phyloP scores from a whole-genome alignment of 1,140 invertebrate genomes.

The Drosophila rhopaloa region DNA sequence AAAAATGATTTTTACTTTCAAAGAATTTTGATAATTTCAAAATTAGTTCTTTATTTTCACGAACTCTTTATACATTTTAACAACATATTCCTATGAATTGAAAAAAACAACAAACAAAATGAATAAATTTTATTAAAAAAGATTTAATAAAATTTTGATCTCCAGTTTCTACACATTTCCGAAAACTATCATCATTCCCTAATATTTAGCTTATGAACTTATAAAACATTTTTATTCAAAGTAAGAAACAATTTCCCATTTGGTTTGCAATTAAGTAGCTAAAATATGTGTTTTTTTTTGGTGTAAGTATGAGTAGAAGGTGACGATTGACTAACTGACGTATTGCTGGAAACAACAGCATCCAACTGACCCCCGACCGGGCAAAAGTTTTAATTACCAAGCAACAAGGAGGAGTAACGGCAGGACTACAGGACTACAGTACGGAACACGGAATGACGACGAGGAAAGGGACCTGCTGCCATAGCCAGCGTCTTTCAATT shows the following conservation, averaged over 20 bases:
- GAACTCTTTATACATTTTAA: too few relatives aligned
- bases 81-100: too few relatives aligned
- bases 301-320: constrained; percentile 26
- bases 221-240: too few relatives aligned
- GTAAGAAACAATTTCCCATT: too few relatives aligned
- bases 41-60: too few relatives aligned
- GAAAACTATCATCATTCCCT: too few relatives aligned
- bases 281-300: background rate
- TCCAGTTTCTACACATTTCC: too few relatives aligned
- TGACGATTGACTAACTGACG: constrained; percentile 69
- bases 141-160: too few relatives aligned
- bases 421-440: background rate
- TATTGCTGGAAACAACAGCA: constrained; percentile 65
- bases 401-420: constrained; percentile 49
- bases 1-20: background rate
- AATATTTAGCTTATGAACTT: background rate
- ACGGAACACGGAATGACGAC: background rate
- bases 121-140: too few relatives aligned
- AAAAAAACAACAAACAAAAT: too few relatives aligned
- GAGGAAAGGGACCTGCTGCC: constrained; percentile 15
- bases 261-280: too few relatives aligned
- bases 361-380: constrained; percentile 59
- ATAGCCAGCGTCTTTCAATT: constrained; percentile 63
- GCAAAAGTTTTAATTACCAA: constrained; percentile 78
- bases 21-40: background rate